Base-by-base conservation (phyloP, 1,140 invertebrate species). In the Gonatopus flavifemur region DNA sequence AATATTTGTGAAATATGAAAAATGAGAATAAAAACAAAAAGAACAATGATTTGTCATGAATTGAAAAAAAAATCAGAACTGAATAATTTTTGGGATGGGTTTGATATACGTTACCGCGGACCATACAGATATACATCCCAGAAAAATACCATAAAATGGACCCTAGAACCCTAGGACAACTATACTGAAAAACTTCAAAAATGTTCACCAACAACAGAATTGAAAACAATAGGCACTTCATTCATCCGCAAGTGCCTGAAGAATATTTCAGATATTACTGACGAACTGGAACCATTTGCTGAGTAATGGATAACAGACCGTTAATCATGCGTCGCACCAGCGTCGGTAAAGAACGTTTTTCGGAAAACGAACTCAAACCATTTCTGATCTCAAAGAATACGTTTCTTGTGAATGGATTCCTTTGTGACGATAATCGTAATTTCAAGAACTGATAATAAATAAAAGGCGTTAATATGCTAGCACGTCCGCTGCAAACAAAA, bases 361-460 rank as follows among this genome's bases (percentile, higher is more conserved):
- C 53, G 18, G 74, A 59, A 8, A 69, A 21, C 3, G 33, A 50
- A 35, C 47, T 64, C 2, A 77, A 33, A 12, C 48, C 46, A 31
- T 63, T 70, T 37, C 68, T 69, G 16, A 78, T 59, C 72, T 95
- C 93, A 43, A 82, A 80, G 78, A 95, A 96, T 70, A 93, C 87
- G 57, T 89, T 91, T 53, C 93, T 86, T 18, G 91, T 96, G 77
- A 94, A 96, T 0, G 94, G 94, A 83, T 98, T 98, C 62, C 96
- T 87, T 47, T 91, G 84, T 5, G 94, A 98, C 28, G 88, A 79
- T 77, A 98, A 94, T 38, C 96, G 86, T 64, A 95, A 76, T 33
- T 86, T 84, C 49, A 98, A 78, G 76, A 98, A 98, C 66, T 96
- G 91, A 77, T 96, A 98, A 79, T 98, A 98, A 38, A 96, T 84